phyloP scores from a whole-genome alignment of 2,888 invertebrate genomes.

The Amblyjoppa proteus region DNA sequence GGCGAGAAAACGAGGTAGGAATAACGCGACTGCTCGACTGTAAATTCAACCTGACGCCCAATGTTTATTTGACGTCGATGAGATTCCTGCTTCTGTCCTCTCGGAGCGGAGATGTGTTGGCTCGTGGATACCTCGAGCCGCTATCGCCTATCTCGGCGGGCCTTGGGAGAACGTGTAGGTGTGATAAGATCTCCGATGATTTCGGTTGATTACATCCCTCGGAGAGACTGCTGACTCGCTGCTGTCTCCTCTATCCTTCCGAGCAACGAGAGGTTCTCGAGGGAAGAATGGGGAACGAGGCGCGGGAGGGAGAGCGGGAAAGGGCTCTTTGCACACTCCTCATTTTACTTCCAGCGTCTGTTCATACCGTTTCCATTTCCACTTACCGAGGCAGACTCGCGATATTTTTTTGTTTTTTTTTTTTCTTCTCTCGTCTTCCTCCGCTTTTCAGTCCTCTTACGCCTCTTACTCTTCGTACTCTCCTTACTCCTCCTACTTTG shows the following conservation, averaged over 20 bases:
- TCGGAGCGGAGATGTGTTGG: conserved; percentile 15
- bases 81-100: conserved; percentile 56
- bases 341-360: conserved; percentile 57
- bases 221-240: conserved; percentile 63
- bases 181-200: conserved; percentile 68
- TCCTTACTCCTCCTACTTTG: neutral
- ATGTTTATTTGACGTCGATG: conserved; percentile 68
- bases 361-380: conserved; percentile 50
- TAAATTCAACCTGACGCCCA: conserved; percentile 67
- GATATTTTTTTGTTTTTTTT: conserved; percentile 20
- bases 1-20: conserved; percentile 17
- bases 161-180: conserved; percentile 42
- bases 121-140: neutral
- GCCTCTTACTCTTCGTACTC: neutral
- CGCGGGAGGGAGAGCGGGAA: conserved; percentile 31
- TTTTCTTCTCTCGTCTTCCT: neutral
- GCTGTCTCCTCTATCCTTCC: conserved; percentile 54
- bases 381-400: conserved; percentile 21
- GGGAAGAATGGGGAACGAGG: conserved; percentile 24
- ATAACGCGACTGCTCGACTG: conserved; percentile 61
- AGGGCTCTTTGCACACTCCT: conserved; percentile 52
- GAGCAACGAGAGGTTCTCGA: conserved; percentile 36
- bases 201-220: conserved; percentile 66
- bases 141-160: neutral
- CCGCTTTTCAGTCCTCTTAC: neutral